Percentiles rank a stretch among this genome's conserved stretches.
Conservation (phyloP, 2,888 invertebrate species). For the Amiota minor region DNA sequence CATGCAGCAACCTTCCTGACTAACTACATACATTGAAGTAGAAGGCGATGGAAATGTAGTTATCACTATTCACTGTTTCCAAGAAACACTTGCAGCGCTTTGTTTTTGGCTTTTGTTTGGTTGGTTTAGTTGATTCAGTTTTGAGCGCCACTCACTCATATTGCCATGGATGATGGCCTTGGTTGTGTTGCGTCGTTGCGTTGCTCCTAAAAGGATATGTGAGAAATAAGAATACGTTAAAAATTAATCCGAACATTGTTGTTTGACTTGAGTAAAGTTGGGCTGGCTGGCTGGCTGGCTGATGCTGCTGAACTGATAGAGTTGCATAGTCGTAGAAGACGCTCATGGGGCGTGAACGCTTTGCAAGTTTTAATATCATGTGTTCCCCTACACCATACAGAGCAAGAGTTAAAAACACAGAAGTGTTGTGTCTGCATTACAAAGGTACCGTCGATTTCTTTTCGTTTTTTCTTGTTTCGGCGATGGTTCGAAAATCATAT, state of each 20-base stretch:
- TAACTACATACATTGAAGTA: no score
- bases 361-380: conserved; percentile 23
- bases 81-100: neutral
- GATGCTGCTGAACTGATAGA: conserved; percentile 8
- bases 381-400: neutral
- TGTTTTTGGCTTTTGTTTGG: no score
- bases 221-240: conserved; percentile 11
- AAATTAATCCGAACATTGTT: no score
- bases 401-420: no score
- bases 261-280: no score
- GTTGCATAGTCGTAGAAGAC: neutral
- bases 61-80: conserved; percentile 9
- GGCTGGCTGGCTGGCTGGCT: neutral
- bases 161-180: neutral
- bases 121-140: neutral
- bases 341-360: conserved; percentile 19
- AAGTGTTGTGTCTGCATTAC: no score
- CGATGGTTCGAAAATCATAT: neutral
- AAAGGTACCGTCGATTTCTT: neutral
- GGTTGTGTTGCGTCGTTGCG: neutral
- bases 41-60: conserved; percentile 22
- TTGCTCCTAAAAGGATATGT: neutral
- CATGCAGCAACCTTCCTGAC: neutral
- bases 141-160: conserved; percentile 13
- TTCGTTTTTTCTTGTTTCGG: neutral